phyloP scores from a whole-genome alignment of 2,113 vertebrate genomes.

The Tetrao urogallus region DNA sequence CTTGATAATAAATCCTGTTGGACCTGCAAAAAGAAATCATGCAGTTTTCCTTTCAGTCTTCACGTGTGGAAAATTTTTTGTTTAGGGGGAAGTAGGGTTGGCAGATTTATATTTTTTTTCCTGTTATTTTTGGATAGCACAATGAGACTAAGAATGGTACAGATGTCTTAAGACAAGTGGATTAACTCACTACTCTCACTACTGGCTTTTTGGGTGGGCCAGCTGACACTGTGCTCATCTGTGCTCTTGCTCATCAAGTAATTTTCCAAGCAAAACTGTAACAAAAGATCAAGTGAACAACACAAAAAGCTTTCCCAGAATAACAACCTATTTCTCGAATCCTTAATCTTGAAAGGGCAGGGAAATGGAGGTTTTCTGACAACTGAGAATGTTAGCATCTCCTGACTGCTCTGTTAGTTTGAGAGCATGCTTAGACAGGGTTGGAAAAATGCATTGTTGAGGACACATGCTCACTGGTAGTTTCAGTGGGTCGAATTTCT shows the following conservation, averaged over 20 bases:
- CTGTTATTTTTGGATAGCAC: background rate
- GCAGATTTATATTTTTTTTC: background rate
- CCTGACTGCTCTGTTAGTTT: background rate
- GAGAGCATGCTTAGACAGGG: background rate
- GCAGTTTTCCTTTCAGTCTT: background rate
- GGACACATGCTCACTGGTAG: background rate
- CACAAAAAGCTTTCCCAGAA: background rate
- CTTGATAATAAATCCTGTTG: background rate
- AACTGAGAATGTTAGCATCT: background rate
- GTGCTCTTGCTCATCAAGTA: background rate
- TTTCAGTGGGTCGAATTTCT: background rate
- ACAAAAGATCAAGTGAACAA: background rate
- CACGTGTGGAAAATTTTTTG: background rate
- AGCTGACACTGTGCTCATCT: background rate
- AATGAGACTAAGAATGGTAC: background rate
- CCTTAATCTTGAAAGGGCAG: background rate
- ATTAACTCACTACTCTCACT: background rate
- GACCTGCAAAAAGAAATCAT: background rate
- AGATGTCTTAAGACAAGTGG: background rate
- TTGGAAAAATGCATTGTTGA: rapidly evolving
- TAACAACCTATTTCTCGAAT: background rate
- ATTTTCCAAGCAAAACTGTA: background rate
- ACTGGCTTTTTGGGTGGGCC: background rate
- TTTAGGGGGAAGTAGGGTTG: too few relatives aligned
- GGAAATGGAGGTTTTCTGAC: background rate